phyloP scores from a whole-genome alignment of 2,113 vertebrate species.

The Chloropsis cyanopogon region DNA sequence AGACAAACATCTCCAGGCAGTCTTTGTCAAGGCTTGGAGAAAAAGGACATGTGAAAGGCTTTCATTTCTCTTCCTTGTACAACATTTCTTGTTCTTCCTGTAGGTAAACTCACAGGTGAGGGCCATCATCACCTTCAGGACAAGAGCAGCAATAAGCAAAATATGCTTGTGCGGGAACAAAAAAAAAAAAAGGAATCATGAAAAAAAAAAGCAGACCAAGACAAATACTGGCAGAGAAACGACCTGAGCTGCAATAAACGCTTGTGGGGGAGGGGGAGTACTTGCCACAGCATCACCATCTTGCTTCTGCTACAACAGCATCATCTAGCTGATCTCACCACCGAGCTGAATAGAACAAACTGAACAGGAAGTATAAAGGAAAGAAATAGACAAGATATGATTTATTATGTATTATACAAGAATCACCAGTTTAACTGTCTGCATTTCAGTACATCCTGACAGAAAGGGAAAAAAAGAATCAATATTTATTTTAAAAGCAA shows the following conservation, averaged over 20 bases:
- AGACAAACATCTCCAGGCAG: background rate
- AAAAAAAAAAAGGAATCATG: too few relatives aligned
- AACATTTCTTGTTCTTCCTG: background rate
- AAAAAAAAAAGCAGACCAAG: background rate
- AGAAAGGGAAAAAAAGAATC: background rate
- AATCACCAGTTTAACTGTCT: constrained; percentile 59
- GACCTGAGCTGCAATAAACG: background rate
- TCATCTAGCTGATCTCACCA: constrained; percentile 54
- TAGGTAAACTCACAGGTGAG: background rate
- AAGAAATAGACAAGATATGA: constrained; percentile 43
- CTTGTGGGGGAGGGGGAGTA: background rate
- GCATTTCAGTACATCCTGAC: constrained; percentile 26
- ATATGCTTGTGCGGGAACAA: background rate
- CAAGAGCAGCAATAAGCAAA: background rate
- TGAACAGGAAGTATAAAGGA: constrained; percentile 51
- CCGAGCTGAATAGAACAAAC: constrained; percentile 9
- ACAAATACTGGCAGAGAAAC: background rate
- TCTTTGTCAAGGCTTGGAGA: background rate
- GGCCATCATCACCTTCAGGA: background rate
- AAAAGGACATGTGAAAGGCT: background rate
- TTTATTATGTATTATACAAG: constrained; percentile 37
- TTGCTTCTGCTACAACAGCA: constrained; percentile 48
- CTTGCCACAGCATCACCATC: background rate
- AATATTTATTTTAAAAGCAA: constrained; percentile 13
- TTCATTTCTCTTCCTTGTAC: background rate